phyloP scores from a whole-genome alignment of 2,113 vertebrate genomes.

The Candoia aspera region DNA sequence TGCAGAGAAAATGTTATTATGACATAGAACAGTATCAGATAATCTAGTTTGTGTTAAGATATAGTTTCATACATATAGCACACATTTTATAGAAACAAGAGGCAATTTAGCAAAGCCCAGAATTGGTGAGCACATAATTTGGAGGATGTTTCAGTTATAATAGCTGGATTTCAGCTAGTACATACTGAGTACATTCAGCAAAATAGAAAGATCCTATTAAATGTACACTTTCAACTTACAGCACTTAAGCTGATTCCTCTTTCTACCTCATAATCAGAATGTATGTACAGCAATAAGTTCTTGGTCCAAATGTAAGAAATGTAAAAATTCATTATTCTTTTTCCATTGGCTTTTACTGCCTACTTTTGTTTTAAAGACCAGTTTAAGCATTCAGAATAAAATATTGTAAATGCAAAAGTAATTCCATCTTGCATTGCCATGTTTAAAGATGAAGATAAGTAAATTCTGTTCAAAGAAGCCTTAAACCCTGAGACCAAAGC shows the following conservation, averaged over 20 bases:
- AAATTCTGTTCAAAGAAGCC: neutral
- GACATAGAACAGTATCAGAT: conserved; percentile 24
- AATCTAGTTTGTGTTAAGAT: conserved; percentile 24
- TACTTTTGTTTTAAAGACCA: neutral
- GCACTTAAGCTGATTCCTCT: neutral
- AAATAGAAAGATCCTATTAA: neutral
- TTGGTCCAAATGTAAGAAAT: neutral
- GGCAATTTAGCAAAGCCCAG: conserved; percentile 11
- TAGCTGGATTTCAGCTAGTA: neutral
- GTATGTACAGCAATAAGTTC: neutral
- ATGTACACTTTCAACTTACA: neutral
- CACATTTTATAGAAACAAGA: conserved; percentile 21
- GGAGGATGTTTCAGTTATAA: conserved; percentile 19
- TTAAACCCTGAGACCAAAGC: neutral
- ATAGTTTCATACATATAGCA: conserved; percentile 24
- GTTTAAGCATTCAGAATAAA: neutral
- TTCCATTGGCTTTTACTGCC: neutral
- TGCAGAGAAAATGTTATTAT: conserved; percentile 19
- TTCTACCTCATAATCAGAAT: neutral
- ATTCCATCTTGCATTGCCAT: neutral
- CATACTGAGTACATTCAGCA: neutral
- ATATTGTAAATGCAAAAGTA: neutral
- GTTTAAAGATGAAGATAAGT: neutral
- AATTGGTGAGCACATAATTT: conserved; percentile 13
- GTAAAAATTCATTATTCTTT: neutral